Evolutionary conservation across 2,888 invertebrate genomes (phyloP).

Genomic region (Stramonita haemastoma): DNA sequence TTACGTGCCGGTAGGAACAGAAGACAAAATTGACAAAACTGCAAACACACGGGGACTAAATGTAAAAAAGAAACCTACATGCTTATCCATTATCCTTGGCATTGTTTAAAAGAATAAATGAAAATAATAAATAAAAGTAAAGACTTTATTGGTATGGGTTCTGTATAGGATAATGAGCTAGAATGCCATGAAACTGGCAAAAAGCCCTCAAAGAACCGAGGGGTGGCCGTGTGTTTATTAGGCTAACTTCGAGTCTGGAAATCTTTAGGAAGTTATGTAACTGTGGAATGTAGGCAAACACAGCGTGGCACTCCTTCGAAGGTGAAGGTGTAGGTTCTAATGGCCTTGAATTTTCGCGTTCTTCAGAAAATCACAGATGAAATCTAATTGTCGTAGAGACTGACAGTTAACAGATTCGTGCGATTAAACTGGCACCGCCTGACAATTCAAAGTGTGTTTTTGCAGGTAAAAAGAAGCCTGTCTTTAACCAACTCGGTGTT

Average conservation of each 20-base stretch:
- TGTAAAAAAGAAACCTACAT: no score
- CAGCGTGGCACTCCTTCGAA: background rate
- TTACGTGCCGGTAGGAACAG: no score
- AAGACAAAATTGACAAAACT: no score
- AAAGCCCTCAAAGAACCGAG: background rate
- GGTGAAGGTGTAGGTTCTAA: background rate
- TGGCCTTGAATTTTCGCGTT: slow-evolving; percentile 11
- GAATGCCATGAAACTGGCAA: no score
- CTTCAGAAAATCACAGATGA: background rate
- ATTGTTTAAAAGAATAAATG: no score
- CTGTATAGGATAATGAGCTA: no score
- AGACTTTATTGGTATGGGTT: no score
- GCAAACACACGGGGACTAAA: no score
- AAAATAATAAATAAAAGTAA: no score
- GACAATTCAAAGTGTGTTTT: background rate
- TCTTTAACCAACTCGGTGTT: background rate
- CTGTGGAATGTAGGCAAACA: background rate
- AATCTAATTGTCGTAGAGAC: background rate
- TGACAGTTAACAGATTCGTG: background rate
- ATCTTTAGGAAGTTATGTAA: slow-evolving; percentile 1
- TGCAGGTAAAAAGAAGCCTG: background rate
- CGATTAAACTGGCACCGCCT: no score
- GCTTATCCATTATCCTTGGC: no score
- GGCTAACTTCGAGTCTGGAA: slow-evolving; percentile 34
- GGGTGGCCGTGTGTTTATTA: background rate